Base-by-base conservation (phyloP, 2,888 invertebrate species). In the Ormia ochracea region DNA sequence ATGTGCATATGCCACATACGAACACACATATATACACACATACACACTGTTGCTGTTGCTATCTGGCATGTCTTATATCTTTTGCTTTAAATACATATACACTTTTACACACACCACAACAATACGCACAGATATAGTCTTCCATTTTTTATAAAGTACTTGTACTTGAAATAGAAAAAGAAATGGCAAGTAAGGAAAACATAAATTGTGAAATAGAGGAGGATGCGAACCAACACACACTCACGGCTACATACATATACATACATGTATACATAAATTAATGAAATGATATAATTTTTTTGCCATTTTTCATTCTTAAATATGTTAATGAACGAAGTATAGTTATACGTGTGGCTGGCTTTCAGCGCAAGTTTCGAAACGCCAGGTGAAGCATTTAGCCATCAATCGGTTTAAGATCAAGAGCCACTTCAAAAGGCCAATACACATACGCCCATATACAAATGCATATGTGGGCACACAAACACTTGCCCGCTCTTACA, bases 1-100 rank as follows among this genome's bases (percentile, higher is more conserved):
- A 76, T 76, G 69, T 61, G 68, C 68, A 31, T 33, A 54, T 68
- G 61, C 48, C 76, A 76, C 41, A 41, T 69, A 59, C n/a, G n/a
- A n/a, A n/a, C n/a, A n/a, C n/a, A n/a, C n/a, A n/a, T n/a, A n/a
- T n/a, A n/a, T n/a, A n/a, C n/a, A n/a, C n/a, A n/a, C n/a, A n/a
- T n/a, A n/a, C n/a, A n/a, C n/a, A n/a, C n/a, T n/a, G n/a, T n/a
- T n/a, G n/a, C n/a, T n/a, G n/a, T n/a, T n/a, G n/a, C n/a, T n/a
- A n/a, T n/a, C n/a, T n/a, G n/a, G n/a, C n/a, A n/a, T n/a, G n/a
- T n/a, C n/a, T n/a, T 52, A 23, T 45, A 17, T 36, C 31, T 31
- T 68, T 56, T 43, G 19, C 21, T 31, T n/a, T n/a, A n/a, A n/a
- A n/a, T n/a, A n/a, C n/a, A n/a, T n/a, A n/a, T 36, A 38, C 14